A percentile compares a stretch with the other conserved stretches of the same genome.
Conservation (phyloP, 2,797 vertebrate genomes). For the Amblyraja radiata region DNA sequence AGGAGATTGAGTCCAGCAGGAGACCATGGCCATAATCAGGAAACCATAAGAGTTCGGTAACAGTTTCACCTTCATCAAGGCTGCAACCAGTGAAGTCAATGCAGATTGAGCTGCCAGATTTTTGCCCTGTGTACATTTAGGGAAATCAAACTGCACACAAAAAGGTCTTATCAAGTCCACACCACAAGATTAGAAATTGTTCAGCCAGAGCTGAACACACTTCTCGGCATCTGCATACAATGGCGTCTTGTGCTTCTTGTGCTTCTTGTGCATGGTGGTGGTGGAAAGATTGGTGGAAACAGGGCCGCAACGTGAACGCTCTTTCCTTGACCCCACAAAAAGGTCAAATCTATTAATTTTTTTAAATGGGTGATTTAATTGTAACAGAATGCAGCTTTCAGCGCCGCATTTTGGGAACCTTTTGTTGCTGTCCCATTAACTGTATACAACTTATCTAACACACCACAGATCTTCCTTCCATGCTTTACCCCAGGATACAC, state of each 20-base stretch:
- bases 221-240: too few relatives aligned
- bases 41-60: background rate
- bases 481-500: background rate
- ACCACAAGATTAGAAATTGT: too few relatives aligned
- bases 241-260: too few relatives aligned
- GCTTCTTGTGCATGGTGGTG: too few relatives aligned
- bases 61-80: background rate
- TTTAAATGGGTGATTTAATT: background rate
- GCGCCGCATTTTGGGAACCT: background rate
- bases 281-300: too few relatives aligned
- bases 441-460: background rate
- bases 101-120: background rate
- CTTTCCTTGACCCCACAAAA: background rate
- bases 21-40: background rate
- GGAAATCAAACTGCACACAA: background rate
- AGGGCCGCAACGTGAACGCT: too few relatives aligned
- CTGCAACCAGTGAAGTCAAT: background rate
- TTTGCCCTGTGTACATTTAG: background rate
- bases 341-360: background rate
- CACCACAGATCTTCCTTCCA: background rate
- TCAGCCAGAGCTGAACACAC: too few relatives aligned
- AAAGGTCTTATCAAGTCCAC: too few relatives aligned
- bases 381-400: background rate
- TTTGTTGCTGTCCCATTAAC: background rate
- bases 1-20: background rate